These are phyloP conservation scores for Cheilosia pagana DNA, from an alignment of 2,888 invertebrate species.

Conservation along the genomic window DNA sequence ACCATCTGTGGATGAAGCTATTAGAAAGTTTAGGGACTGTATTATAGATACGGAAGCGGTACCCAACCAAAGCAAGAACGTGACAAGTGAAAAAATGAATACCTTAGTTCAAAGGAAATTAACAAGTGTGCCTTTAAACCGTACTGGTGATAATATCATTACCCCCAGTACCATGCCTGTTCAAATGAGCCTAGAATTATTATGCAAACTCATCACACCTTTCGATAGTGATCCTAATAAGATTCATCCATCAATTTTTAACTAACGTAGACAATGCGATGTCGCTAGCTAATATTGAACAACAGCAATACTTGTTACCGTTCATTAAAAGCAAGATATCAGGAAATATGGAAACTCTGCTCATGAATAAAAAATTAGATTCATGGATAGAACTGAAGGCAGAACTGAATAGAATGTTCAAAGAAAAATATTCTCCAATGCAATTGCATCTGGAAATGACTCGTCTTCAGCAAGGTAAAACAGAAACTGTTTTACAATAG, in stretches of 20 bases:
- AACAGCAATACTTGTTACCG: background rate
- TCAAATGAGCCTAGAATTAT: background rate
- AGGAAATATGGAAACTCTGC: constrained; percentile 11
- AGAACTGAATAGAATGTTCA: constrained; percentile 7
- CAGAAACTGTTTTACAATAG: background rate
- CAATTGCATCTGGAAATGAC: constrained; percentile 15
- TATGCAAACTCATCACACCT: background rate
- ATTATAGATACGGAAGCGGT: background rate
- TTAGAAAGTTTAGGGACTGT: background rate
- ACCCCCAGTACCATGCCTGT: background rate
- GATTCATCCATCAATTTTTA: background rate
- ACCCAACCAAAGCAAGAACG: background rate
- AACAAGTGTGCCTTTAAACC: background rate
- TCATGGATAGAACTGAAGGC: constrained; percentile 4
- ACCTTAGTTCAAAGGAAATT: background rate
- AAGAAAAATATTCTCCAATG: constrained; percentile 4
- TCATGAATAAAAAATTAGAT: constrained; percentile 15
- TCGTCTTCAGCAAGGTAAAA: background rate
- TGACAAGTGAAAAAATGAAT: background rate
- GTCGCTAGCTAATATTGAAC: background rate
- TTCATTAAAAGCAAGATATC: constrained; percentile 10
- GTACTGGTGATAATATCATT: background rate
- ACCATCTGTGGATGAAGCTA: background rate
- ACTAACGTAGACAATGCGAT: background rate
- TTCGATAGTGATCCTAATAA: background rate